Evolutionary conservation across 2,113 vertebrate species (phyloP), one percentile per base, ranked within the genome.

Genomic region (Lagenorhynchus albirostris): DNA sequence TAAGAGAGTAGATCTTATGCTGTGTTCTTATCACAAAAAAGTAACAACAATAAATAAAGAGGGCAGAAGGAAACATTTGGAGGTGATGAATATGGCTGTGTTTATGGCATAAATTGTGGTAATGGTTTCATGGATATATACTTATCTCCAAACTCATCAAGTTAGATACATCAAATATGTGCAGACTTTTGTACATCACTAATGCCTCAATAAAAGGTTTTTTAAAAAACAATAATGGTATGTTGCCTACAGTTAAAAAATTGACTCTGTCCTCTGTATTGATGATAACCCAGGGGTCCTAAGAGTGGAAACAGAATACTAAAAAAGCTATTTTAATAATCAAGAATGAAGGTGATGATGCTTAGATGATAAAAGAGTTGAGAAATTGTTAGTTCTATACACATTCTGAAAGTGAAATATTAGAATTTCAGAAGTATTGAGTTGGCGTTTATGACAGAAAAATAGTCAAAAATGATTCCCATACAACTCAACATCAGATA

Each of bases 221-320:
- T 15, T 50, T 0, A 0, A 55, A 63, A 36, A 41, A 81, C 15
- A 58, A 67, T 9, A 33, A 12, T 4, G 3, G 7, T 38, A 3
- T 62, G 6, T 89, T 65, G 23, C 12, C 14, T 62, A 44, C 8
- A 26, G 53, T 79, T 74, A 21, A 74, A 31, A 38, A 25, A 6
- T 55, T 50, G 44, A 41, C 20, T 74, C 26, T 60, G 23, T 71
- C 31, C 36, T 65, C 18, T 79, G 20, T 47, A 50, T 92, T 44
- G 6, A 74, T 5, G 53, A 67, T 55, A 84, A 44, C 50, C 26
- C 18, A 62, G 21, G 74, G 11, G 1, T 23, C 5, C 33, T 15
- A 36, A 79, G 25, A 29, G 4, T 63, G 29, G 36, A 50, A 85
- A 47, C 9, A 80, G 12, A 71, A 77, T 47, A 31, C 13, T 18